A percentile compares a stretch with the other conserved stretches of the same genome.
Evolutionary conservation across 2,113 vertebrate species (phyloP).

Genomic region (Saccopteryx leptura): DNA sequence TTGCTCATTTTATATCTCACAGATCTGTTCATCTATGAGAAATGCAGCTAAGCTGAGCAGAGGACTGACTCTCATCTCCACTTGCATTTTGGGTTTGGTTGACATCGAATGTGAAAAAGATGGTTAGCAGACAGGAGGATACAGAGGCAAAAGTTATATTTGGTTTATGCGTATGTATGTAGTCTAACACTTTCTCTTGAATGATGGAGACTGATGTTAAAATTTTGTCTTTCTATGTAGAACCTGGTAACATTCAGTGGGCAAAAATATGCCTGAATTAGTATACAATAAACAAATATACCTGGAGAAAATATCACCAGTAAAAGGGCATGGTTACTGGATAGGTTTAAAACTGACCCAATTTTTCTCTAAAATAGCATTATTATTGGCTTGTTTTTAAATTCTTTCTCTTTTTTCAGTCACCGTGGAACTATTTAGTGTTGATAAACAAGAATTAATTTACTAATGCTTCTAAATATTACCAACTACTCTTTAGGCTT

Average conservation of each 20-base stretch:
- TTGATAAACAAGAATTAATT: constrained; percentile 21
- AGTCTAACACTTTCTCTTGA: not conserved
- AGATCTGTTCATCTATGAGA: constrained; percentile 70
- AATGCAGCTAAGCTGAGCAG: constrained; percentile 59
- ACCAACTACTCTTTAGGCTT: not conserved
- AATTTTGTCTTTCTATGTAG: not conserved
- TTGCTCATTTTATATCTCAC: constrained; percentile 70
- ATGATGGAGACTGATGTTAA: not conserved
- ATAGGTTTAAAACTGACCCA: not conserved
- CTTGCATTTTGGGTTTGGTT: constrained; percentile 22
- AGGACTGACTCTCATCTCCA: constrained; percentile 47
- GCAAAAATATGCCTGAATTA: not conserved
- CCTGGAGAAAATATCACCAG: not conserved
- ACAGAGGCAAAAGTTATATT: not conserved
- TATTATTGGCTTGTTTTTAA: not conserved
- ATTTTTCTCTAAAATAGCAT: not conserved
- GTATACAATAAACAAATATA: not conserved
- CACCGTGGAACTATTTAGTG: not conserved
- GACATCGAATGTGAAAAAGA: constrained; percentile 40
- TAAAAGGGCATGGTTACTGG: not conserved
- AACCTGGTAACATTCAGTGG: not conserved
- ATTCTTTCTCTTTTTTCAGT: not conserved
- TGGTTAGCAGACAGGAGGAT: constrained; percentile 2
- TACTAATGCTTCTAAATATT: constrained; percentile 15
- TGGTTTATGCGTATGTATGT: not conserved